Evolutionary conservation across 2,113 vertebrate genomes (phyloP).

Genomic region (Barbus barbus): DNA sequence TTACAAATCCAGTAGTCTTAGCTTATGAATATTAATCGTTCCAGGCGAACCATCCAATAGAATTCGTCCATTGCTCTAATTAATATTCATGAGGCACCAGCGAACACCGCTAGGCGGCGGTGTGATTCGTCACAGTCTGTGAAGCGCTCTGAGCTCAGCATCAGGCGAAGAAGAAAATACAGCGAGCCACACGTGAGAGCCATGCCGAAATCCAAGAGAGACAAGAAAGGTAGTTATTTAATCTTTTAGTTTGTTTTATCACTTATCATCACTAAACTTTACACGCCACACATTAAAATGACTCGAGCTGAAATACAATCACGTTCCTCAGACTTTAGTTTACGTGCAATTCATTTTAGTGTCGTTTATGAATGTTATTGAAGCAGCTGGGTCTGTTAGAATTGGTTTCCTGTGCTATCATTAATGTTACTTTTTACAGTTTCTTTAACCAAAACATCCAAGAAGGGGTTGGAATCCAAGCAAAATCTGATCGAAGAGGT

Average conservation of each 20-base stretch:
- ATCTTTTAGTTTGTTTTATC: background rate
- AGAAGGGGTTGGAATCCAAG: slow-evolving; percentile 87
- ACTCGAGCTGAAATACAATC: background rate
- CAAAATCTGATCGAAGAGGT: slow-evolving; percentile 91
- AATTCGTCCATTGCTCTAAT: too few species aligned
- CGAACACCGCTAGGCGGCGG: background rate
- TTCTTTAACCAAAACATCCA: slow-evolving; percentile 88
- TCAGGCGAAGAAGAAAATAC: slow-evolving; percentile 43
- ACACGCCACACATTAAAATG: background rate
- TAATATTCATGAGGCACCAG: background rate
- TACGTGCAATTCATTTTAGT: background rate
- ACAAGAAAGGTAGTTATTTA: slow-evolving; percentile 82
- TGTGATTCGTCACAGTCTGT: background rate
- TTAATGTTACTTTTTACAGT: slow-evolving; percentile 67
- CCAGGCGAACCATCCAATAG: too few species aligned
- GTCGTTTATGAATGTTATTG: background rate
- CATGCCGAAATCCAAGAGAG: slow-evolving; percentile 94
- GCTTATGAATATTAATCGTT: too few species aligned
- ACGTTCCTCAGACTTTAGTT: background rate
- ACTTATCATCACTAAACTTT: background rate
- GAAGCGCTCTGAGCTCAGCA: background rate
- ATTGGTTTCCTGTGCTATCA: background rate
- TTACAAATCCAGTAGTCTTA: too few species aligned
- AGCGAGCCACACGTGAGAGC: slow-evolving; percentile 64
- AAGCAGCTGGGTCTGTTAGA: background rate